Evolutionary conservation across 2,797 vertebrate species (phyloP).

Genomic region (Notolepis coatsorum): DNA sequence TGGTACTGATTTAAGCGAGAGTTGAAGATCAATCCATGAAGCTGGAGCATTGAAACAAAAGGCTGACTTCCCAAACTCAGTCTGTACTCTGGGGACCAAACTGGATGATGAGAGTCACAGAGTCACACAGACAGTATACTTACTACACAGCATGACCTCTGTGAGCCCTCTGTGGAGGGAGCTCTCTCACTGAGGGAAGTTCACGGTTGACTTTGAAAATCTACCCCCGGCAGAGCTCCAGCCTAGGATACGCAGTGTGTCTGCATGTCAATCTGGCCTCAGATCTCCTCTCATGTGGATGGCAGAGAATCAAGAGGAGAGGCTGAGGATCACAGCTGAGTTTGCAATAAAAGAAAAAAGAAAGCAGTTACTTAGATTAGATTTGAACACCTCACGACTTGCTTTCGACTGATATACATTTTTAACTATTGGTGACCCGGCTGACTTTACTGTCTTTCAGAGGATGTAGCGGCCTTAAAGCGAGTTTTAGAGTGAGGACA

Average conservation of each 20-base stretch:
- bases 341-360: slow-evolving; percentile 14
- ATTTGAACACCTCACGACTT: too few relatives aligned
- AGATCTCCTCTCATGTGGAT: slow-evolving; percentile 33
- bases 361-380: background rate
- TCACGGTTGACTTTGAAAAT: slow-evolving; percentile 10
- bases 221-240: background rate
- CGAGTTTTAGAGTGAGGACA: too few relatives aligned
- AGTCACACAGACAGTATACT: too few relatives aligned
- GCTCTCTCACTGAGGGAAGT: background rate
- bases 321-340: slow-evolving; percentile 36
- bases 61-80: too few relatives aligned
- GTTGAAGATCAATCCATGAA: too few relatives aligned
- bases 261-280: slow-evolving; percentile 33
- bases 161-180: slow-evolving; percentile 8
- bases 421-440: too few relatives aligned
- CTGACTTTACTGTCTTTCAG: too few relatives aligned
- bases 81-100: too few relatives aligned
- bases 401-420: background rate
- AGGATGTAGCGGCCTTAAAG: too few relatives aligned
- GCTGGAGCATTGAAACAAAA: too few relatives aligned
- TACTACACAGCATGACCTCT: slow-evolving; percentile 7
- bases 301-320: slow-evolving; percentile 31
- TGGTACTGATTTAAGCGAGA: too few relatives aligned
- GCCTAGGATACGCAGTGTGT: background rate
- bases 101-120: slow-evolving; percentile 17